phyloP scores from a whole-genome alignment of 2,888 invertebrate species.

The Drosophila picticornis region DNA sequence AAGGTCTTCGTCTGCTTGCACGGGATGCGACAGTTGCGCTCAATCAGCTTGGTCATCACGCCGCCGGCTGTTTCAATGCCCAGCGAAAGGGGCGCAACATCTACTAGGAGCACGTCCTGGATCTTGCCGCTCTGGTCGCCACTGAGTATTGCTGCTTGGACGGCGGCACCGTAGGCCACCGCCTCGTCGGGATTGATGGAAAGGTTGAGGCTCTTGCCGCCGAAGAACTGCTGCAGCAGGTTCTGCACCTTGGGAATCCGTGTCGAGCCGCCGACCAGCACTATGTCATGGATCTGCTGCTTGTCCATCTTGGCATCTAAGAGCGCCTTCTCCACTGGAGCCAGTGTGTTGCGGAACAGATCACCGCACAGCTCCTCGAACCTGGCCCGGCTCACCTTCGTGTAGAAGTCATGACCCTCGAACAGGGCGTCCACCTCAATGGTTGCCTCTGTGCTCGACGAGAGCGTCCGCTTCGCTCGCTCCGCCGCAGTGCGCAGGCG shows the following conservation, averaged over 20 bases:
- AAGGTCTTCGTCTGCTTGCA: conserved; percentile 43
- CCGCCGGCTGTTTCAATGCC: conserved; percentile 43
- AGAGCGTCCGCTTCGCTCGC: conserved; percentile 40
- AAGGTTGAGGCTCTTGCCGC: conserved; percentile 38
- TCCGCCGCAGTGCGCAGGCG: conserved; percentile 87
- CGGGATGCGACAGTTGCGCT: conserved; percentile 37
- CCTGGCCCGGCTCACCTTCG: conserved; percentile 87
- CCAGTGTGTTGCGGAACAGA: conserved; percentile 38
- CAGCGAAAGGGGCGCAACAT: conserved; percentile 35
- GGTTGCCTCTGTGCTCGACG: conserved; percentile 39
- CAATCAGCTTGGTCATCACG: conserved; percentile 39
- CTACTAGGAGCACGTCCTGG: conserved; percentile 40
- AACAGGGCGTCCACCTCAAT: conserved; percentile 39
- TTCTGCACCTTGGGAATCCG: conserved; percentile 42
- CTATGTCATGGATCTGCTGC: conserved; percentile 39
- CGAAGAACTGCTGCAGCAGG: conserved; percentile 38
- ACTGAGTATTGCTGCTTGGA: conserved; percentile 41
- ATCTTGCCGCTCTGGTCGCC: conserved; percentile 40
- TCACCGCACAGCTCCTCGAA: conserved; percentile 91
- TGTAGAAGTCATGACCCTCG: conserved; percentile 39
- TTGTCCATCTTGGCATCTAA: conserved; percentile 44
- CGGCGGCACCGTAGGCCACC: conserved; percentile 40
- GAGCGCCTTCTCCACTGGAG: conserved; percentile 39
- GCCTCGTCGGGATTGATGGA: conserved; percentile 42
- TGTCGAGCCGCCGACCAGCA: conserved; percentile 41